Percentiles rank a stretch among this genome's conserved stretches.
Evolutionary conservation across 1,140 invertebrate genomes (phyloP).

Genomic region (Leptonema lineaticorne): DNA sequence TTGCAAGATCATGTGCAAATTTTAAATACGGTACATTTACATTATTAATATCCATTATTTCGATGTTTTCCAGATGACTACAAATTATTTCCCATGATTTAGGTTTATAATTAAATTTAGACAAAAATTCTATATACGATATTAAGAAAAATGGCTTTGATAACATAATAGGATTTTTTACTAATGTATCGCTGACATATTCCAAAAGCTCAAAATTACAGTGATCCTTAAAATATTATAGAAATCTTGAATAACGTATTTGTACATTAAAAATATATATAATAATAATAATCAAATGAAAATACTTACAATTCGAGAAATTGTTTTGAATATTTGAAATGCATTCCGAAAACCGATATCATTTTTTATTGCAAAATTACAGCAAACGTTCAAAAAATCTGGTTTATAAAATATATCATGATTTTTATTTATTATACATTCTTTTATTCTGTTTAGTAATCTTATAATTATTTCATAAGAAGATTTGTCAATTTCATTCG

Average conservation of each 20-base stretch:
- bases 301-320: not conserved
- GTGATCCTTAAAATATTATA: constrained; percentile 49
- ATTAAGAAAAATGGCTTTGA: constrained; percentile 47
- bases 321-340: constrained; percentile 50
- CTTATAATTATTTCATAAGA: constrained; percentile 37
- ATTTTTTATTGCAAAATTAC: constrained; percentile 52
- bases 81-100: constrained; percentile 56
- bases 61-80: constrained; percentile 48
- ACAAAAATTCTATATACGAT: constrained; percentile 54
- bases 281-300: not conserved
- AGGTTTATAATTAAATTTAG: constrained; percentile 61
- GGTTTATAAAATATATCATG: constrained; percentile 57
- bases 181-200: constrained; percentile 54
- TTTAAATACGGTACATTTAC: constrained; percentile 52
- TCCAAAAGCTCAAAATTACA: constrained; percentile 57
- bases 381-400: constrained; percentile 55
- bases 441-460: constrained; percentile 51
- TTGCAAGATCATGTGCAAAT: constrained; percentile 55
- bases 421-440: constrained; percentile 48
- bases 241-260: not conserved
- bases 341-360: constrained; percentile 55
- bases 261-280: not conserved
- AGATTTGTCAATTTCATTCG: constrained; percentile 49
- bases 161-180: constrained; percentile 47
- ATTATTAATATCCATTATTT: constrained; percentile 45